A percentile compares a stretch with the other conserved stretches of the same genome.
These are phyloP conservation scores for Drosophila sulfurigaster DNA, from an alignment of 1,140 invertebrate genomes.

Conservation along the genomic window DNA sequence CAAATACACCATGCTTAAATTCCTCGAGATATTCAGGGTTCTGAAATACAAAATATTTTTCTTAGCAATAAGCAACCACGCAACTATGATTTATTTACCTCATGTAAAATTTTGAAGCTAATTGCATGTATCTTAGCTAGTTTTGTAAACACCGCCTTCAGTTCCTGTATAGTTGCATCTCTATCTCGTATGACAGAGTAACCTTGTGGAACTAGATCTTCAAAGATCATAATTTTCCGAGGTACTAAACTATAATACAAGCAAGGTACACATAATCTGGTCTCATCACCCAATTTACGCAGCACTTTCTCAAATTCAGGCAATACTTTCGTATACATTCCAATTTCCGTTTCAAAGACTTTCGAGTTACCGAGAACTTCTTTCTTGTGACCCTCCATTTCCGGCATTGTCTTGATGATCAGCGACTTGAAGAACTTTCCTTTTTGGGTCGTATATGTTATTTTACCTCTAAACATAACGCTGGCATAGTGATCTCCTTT, in stretches of 20 bases:
- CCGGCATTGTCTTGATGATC: conserved; percentile 77
- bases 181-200: conserved; percentile 57
- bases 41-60: not conserved
- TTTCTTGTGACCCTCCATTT: conserved; percentile 69
- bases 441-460: conserved; percentile 21
- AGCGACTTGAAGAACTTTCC: conserved; percentile 47
- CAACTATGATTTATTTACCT: conserved; percentile 25
- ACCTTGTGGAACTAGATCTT: conserved; percentile 61
- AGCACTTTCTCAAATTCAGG: conserved; percentile 71
- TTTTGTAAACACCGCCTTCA: conserved; percentile 41
- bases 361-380: conserved; percentile 49
- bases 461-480: conserved; percentile 66
- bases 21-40: conserved; percentile 44
- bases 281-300: conserved; percentile 45
- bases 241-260: conserved; percentile 59
- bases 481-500: conserved; percentile 82
- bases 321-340: conserved; percentile 62
- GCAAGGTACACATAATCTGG: conserved; percentile 41
- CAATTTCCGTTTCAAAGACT: conserved; percentile 69
- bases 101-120: conserved; percentile 54
- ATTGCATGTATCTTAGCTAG: conserved; percentile 72
- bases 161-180: conserved; percentile 35
- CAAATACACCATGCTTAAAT: conserved; percentile 55
- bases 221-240: conserved; percentile 61
- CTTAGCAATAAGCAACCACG: too few relatives aligned